A percentile compares a stretch with the other conserved stretches of the same genome.
These are phyloP conservation scores for Alligator mississippiensis DNA, from an alignment of 2,113 vertebrate species.

Conservation along the genomic window DNA sequence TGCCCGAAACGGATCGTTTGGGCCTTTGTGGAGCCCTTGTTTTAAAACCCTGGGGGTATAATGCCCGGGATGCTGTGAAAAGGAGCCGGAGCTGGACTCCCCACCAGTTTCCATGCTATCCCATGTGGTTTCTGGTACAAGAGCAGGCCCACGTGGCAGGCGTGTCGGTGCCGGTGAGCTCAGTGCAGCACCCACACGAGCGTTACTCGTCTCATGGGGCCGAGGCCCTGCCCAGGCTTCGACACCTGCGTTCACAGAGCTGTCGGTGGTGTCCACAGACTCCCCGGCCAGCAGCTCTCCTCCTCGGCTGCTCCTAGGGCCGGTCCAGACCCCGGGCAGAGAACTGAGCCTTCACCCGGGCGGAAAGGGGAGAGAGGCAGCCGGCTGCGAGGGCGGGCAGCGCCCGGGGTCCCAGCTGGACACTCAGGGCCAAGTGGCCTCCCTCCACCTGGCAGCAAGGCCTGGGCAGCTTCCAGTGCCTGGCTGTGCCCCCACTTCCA, in stretches of 20 bases:
- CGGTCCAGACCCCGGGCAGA: no score
- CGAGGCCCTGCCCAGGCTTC: slow-evolving; percentile 24
- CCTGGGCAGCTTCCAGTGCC: no score
- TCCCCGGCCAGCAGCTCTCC: no score
- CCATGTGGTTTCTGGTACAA: background rate
- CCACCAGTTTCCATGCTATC: background rate
- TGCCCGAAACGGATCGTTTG: background rate
- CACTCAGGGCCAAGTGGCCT: no score
- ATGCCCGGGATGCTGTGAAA: background rate
- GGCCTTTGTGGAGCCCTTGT: background rate
- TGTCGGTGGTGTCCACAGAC: no score
- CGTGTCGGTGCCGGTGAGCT: slow-evolving; percentile 38
- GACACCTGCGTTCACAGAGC: background rate
- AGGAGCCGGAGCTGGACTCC: slow-evolving; percentile 9
- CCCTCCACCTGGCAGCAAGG: no score
- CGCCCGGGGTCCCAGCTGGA: no score
- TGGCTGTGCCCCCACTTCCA: background rate
- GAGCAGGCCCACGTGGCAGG: background rate
- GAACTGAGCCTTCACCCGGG: no score
- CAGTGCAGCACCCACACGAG: slow-evolving; percentile 60
- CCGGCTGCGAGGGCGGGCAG: no score
- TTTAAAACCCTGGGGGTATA: background rate
- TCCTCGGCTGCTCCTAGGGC: no score
- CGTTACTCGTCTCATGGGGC: slow-evolving; percentile 69
- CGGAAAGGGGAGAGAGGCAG: no score